Evolutionary conservation across 2,888 invertebrate species (phyloP).

Genomic region (Drosophila histrio): DNA sequence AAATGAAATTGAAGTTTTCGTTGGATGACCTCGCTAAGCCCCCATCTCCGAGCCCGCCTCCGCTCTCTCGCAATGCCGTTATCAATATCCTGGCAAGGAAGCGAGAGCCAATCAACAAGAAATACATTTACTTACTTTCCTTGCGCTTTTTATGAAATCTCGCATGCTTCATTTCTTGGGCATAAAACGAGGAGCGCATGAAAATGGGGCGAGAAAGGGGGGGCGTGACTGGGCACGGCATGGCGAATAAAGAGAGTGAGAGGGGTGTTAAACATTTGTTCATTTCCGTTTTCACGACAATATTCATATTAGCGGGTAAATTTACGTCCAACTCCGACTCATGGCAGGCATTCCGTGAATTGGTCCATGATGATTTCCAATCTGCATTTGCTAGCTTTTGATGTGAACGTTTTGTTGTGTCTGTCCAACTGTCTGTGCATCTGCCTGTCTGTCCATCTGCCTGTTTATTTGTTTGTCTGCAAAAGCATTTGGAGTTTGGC

Average conservation of each 20-base stretch:
- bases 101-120: conserved; percentile 71
- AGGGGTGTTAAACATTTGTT: conserved; percentile 60
- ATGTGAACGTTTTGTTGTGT: conserved; percentile 25
- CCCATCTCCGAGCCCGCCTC: not conserved
- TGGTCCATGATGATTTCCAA: conserved; percentile 64
- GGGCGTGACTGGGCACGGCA: not conserved
- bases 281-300: conserved; percentile 74
- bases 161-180: conserved; percentile 67
- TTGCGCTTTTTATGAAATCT: conserved; percentile 71
- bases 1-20: conserved; percentile 72
- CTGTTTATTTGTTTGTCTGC: conserved; percentile 41
- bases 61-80: conserved; percentile 14
- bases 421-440: conserved; percentile 1
- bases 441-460: not conserved
- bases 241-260: not conserved
- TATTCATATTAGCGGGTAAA: conserved; percentile 78
- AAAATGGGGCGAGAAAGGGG: conserved; percentile 11
- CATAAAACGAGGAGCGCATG: conserved; percentile 32
- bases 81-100: conserved; percentile 64
- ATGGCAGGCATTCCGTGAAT: conserved; percentile 38
- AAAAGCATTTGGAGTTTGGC: conserved; percentile 25
- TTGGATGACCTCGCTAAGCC: conserved; percentile 18
- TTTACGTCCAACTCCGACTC: conserved; percentile 35
- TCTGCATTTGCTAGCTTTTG: conserved; percentile 55
- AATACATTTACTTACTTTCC: conserved; percentile 69